These are phyloP conservation scores for Ctenosaura bakeri DNA, from an alignment of 2,797 vertebrate genomes.

Conservation along the genomic window DNA sequence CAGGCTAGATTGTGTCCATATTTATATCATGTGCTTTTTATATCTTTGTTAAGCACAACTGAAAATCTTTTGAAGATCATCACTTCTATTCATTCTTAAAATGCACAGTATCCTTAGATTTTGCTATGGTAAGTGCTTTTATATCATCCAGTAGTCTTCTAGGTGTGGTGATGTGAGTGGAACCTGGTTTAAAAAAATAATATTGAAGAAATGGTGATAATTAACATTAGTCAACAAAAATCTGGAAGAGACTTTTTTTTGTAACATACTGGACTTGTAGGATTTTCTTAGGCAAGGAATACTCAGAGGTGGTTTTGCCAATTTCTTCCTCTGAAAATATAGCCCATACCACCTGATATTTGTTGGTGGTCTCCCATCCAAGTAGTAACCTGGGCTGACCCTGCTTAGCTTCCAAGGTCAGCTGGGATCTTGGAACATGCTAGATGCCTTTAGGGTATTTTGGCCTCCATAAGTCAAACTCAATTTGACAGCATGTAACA, in stretches of 20 bases:
- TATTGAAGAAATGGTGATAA: conserved; percentile 14
- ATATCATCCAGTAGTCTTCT: conserved; percentile 90
- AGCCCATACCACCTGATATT: too few species aligned
- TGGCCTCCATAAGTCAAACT: too few species aligned
- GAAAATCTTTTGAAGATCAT: conserved; percentile 45
- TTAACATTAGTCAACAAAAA: background rate
- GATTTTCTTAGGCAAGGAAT: too few species aligned
- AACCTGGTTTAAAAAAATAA: conserved; percentile 82
- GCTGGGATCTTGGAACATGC: too few species aligned
- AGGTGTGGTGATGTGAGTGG: conserved; percentile 94
- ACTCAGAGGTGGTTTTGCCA: too few species aligned
- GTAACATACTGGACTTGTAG: background rate
- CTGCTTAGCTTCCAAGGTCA: too few species aligned
- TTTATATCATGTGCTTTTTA: conserved; percentile 60
- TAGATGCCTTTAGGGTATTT: too few species aligned
- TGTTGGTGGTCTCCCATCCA: too few species aligned
- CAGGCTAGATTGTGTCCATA: conserved; percentile 15
- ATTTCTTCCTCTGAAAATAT: too few species aligned
- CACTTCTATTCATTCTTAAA: conserved; percentile 83
- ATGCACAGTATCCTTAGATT: conserved; percentile 85
- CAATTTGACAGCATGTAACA: too few species aligned
- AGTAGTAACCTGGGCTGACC: too few species aligned
- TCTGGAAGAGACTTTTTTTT: background rate
- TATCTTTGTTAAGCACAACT: conserved; percentile 45
- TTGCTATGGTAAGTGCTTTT: conserved; percentile 86